Percentiles rank a stretch among this genome's conserved stretches.
Conservation (phyloP, 2,113 vertebrate species). For the Mungos mungo region DNA sequence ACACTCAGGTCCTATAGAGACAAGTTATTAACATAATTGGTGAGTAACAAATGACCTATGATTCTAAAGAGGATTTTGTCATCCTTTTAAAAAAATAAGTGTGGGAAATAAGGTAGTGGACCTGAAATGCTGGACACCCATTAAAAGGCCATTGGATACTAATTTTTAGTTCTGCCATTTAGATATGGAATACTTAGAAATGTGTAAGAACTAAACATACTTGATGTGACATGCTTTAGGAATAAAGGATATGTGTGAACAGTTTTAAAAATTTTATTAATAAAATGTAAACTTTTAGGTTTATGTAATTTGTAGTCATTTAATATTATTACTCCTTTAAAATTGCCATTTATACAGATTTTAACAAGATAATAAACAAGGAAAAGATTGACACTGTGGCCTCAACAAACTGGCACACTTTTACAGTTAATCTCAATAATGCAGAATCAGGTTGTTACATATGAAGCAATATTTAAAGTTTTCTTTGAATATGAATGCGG, state of each 20-base stretch:
- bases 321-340: slow-evolving; percentile 45
- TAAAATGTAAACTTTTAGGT: background rate
- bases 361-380: slow-evolving; percentile 78
- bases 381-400: slow-evolving; percentile 79
- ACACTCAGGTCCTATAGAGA: background rate
- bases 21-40: background rate
- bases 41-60: background rate
- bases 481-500: slow-evolving; percentile 77
- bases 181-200: background rate
- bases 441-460: slow-evolving; percentile 77
- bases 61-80: background rate
- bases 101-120: background rate
- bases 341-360: slow-evolving; percentile 71
- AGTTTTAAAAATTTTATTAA: background rate
- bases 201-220: background rate
- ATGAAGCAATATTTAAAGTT: slow-evolving; percentile 81
- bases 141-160: background rate
- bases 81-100: slow-evolving; percentile 13
- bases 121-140: background rate
- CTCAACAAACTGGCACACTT: slow-evolving; percentile 81
- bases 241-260: background rate
- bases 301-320: background rate
- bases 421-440: slow-evolving; percentile 85
- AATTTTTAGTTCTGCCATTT: slow-evolving; percentile 44
- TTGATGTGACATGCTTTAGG: background rate